These are phyloP conservation scores for Zaprionus gabonicus DNA, from an alignment of 1,140 invertebrate species.

Conservation along the genomic window DNA sequence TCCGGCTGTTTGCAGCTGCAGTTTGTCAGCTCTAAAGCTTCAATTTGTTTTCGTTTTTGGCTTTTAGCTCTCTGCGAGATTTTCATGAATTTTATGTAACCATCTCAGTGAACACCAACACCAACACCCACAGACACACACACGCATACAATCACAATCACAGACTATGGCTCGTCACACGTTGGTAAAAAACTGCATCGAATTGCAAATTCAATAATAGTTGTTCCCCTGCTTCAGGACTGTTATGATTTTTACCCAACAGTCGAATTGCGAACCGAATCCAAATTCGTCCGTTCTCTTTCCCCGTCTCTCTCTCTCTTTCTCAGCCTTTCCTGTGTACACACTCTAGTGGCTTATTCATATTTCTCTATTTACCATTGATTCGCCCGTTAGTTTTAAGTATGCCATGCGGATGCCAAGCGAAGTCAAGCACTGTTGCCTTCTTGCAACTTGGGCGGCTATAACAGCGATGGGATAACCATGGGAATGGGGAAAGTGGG, in stretches of 20 bases:
- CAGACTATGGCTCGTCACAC: conserved; percentile 8
- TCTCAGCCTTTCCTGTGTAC: neutral
- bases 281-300: neutral
- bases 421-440: conserved; percentile 63
- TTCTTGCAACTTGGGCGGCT: neutral
- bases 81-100: conserved; percentile 80
- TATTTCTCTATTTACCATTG: conserved; percentile 63
- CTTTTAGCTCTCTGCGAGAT: conserved; percentile 54
- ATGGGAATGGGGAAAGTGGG: conserved; percentile 17
- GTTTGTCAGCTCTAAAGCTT: conserved; percentile 74
- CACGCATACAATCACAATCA: neutral
- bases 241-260: conserved; percentile 39
- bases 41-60: conserved; percentile 63
- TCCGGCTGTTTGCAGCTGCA: conserved; percentile 75
- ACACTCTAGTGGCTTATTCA: conserved; percentile 55
- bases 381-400: conserved; percentile 80
- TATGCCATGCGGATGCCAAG: conserved; percentile 70
- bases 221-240: conserved; percentile 39
- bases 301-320: neutral
- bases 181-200: conserved; percentile 44
- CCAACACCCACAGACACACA: conserved; percentile 19
- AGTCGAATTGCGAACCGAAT: conserved; percentile 20
- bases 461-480: too few species aligned
- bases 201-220: conserved; percentile 75
- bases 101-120: conserved; percentile 21